phyloP scores from a whole-genome alignment of 2,888 invertebrate genomes.

The Tenthredo livida region DNA sequence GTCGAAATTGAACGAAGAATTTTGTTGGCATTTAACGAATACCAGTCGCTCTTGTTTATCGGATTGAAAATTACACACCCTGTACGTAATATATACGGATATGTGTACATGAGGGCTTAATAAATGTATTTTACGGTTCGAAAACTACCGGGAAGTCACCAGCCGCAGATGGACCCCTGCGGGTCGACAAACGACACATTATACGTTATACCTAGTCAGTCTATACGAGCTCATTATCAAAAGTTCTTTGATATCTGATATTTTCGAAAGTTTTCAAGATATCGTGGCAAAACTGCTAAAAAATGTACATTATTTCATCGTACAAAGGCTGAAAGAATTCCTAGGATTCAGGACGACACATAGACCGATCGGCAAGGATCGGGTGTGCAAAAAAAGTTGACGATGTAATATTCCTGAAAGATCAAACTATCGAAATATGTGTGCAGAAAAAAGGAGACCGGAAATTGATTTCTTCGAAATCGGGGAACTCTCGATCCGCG shows the following conservation, averaged over 20 bases:
- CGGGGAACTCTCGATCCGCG: not conserved
- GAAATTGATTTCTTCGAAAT: not conserved
- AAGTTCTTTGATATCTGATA: not conserved
- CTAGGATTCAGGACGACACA: too few species aligned
- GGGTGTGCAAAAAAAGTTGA: too few species aligned
- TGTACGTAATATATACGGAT: not conserved
- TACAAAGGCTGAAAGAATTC: too few species aligned
- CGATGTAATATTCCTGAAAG: too few species aligned
- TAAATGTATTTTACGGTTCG: conserved; percentile 39
- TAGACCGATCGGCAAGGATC: too few species aligned
- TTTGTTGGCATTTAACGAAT: not conserved
- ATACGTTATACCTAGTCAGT: not conserved
- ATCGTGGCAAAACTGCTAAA: too few species aligned
- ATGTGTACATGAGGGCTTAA: conserved; percentile 11
- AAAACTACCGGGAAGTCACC: conserved; percentile 45
- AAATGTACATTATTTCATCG: too few species aligned
- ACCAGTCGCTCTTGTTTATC: not conserved
- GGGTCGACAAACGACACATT: conserved; percentile 57
- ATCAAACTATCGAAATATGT: too few species aligned
- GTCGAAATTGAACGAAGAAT: not conserved
- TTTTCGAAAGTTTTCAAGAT: too few species aligned
- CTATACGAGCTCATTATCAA: not conserved
- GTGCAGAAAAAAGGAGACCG: not conserved
- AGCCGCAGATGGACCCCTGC: conserved; percentile 66
- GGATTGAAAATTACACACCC: not conserved